These are phyloP conservation scores for Garrulus glandarius DNA, from an alignment of 2,797 vertebrate species.

Conservation along the genomic window DNA sequence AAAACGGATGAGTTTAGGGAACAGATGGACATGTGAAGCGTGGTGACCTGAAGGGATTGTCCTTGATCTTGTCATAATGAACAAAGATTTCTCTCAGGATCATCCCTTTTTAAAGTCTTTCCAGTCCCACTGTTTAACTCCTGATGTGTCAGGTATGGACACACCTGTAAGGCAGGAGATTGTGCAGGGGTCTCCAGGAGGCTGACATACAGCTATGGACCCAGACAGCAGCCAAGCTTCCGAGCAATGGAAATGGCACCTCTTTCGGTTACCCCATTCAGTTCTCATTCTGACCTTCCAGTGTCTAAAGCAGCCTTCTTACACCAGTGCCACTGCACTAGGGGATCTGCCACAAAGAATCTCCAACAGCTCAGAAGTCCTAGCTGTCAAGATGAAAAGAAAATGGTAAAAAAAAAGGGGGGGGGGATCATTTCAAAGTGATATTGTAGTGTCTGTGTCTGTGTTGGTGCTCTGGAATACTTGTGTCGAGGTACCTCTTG, in stretches of 20 bases:
- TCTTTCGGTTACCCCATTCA: constrained; percentile 1
- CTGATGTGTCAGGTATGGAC: not conserved
- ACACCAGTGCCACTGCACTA: constrained; percentile 58
- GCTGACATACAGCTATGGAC: constrained; percentile 7
- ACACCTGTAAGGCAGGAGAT: not conserved
- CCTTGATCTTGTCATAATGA: constrained; percentile 28
- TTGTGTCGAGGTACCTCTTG: constrained; percentile 59
- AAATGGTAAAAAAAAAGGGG: too few species aligned
- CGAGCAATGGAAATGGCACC: constrained; percentile 14
- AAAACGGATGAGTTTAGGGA: constrained; percentile 68
- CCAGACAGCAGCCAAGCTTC: constrained; percentile 7
- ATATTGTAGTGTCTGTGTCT: constrained; percentile 66
- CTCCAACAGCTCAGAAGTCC: constrained; percentile 47
- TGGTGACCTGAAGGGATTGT: constrained; percentile 35
- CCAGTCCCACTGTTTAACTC: constrained; percentile 40
- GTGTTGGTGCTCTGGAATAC: constrained; percentile 67
- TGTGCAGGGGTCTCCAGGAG: constrained; percentile 40
- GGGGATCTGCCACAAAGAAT: constrained; percentile 35
- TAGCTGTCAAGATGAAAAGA: constrained; percentile 13
- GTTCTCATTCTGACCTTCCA: constrained; percentile 55
- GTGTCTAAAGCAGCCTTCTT: constrained; percentile 57
- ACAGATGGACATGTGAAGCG: constrained; percentile 27
- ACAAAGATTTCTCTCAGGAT: constrained; percentile 56
- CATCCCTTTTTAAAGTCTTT: constrained; percentile 48
- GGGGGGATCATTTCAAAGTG: constrained; percentile 60